Evolutionary conservation across 2,797 vertebrate species (phyloP).

Genomic region (Gymnothorax javanicus): DNA sequence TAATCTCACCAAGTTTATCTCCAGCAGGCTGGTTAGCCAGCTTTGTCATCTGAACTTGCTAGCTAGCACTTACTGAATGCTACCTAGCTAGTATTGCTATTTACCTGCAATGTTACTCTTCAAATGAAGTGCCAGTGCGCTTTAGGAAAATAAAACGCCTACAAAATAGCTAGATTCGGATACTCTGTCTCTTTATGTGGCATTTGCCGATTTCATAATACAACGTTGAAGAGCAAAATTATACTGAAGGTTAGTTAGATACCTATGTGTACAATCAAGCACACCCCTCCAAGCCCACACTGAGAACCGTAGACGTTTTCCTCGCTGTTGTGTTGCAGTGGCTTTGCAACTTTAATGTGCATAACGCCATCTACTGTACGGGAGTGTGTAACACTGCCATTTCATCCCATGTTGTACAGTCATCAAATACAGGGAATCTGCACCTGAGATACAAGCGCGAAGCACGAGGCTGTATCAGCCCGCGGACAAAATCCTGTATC

Average conservation of each 20-base stretch:
- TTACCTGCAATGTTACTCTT: slow-evolving; percentile 3
- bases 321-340: too few species aligned
- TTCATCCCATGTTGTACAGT: neutral
- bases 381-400: neutral
- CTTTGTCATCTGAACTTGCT: neutral
- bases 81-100: neutral
- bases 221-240: neutral
- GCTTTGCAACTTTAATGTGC: too few species aligned
- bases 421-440: too few species aligned
- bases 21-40: neutral
- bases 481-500: too few species aligned
- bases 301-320: neutral
- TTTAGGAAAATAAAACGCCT: neutral
- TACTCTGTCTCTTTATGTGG: neutral
- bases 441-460: too few species aligned
- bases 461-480: too few species aligned
- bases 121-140: neutral
- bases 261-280: too few species aligned
- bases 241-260: neutral
- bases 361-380: neutral
- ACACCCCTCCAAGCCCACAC: neutral
- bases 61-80: neutral
- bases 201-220: neutral
- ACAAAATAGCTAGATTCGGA: neutral
- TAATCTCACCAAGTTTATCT: neutral